Percentiles rank a stretch among this genome's conserved stretches.
Conservation (phyloP, 2,113 vertebrate species). For the Paratilapia polleni region DNA sequence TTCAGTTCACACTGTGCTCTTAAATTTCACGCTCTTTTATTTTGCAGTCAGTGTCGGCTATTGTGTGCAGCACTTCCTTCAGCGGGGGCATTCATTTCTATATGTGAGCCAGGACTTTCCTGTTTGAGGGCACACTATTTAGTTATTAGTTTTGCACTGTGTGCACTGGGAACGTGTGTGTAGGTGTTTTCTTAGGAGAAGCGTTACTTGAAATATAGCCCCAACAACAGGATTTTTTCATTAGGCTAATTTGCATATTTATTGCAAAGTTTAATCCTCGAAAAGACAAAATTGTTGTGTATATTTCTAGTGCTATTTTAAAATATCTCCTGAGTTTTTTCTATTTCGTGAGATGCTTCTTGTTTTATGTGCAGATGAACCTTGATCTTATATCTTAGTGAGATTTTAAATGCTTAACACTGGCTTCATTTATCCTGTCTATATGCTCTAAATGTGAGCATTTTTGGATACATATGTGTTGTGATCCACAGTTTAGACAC, state of each 20-base stretch:
- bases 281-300: background rate
- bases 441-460: background rate
- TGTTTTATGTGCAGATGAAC: background rate
- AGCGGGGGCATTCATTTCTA: slow-evolving; percentile 38
- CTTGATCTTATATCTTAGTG: background rate
- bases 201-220: background rate
- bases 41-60: slow-evolving; percentile 59
- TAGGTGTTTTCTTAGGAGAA: background rate
- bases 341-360: background rate
- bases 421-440: slow-evolving; percentile 15
- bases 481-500: background rate
- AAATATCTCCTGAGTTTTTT: background rate
- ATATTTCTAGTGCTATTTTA: background rate
- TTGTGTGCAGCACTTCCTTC: slow-evolving; percentile 72
- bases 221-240: background rate
- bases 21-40: slow-evolving; percentile 79
- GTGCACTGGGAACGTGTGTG: background rate
- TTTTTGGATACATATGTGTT: background rate
- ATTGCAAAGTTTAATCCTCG: background rate
- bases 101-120: slow-evolving; percentile 26
- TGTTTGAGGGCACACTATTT: slow-evolving; percentile 27
- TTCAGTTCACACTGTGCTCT: slow-evolving; percentile 73
- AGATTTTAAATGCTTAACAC: background rate
- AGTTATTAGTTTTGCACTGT: slow-evolving; percentile 16
- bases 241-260: background rate